These are phyloP conservation scores for Eupristina koningsbergeri DNA, from an alignment of 1,140 invertebrate species.

Conservation along the genomic window DNA sequence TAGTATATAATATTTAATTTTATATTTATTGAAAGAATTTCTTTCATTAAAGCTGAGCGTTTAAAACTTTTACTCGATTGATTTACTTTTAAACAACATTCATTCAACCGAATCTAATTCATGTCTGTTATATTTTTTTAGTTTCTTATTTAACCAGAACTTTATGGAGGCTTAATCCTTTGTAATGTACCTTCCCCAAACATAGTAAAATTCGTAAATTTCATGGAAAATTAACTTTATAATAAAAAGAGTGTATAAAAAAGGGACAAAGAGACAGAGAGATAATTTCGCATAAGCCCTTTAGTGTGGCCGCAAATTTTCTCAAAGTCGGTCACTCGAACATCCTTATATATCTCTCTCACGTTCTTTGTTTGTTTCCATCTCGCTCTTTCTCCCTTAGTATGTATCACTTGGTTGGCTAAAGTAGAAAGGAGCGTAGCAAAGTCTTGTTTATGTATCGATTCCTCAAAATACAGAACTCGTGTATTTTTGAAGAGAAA, in stretches of 20 bases:
- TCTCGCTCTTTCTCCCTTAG: constrained; percentile 31
- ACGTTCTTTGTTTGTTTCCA: not conserved
- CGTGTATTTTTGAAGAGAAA: not conserved
- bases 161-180: too few relatives aligned
- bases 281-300: constrained; percentile 39
- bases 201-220: not conserved
- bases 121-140: too few relatives aligned
- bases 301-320: constrained; percentile 40
- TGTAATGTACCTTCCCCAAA: too few relatives aligned
- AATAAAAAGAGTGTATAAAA: not conserved
- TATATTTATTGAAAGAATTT: too few relatives aligned
- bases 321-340: constrained; percentile 44
- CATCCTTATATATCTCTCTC: constrained; percentile 31
- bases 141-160: too few relatives aligned
- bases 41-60: too few relatives aligned
- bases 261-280: not conserved
- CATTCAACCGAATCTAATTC: too few relatives aligned
- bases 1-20: too few relatives aligned
- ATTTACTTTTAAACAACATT: not conserved
- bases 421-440: not conserved
- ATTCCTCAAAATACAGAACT: not conserved
- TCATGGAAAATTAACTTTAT: not conserved
- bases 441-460: constrained; percentile 27
- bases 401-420: not conserved
- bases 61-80: too few relatives aligned